Percentiles rank a stretch among this genome's conserved stretches.
Conservation (phyloP, 2,888 invertebrate species). For the Erannis defoliaria region DNA sequence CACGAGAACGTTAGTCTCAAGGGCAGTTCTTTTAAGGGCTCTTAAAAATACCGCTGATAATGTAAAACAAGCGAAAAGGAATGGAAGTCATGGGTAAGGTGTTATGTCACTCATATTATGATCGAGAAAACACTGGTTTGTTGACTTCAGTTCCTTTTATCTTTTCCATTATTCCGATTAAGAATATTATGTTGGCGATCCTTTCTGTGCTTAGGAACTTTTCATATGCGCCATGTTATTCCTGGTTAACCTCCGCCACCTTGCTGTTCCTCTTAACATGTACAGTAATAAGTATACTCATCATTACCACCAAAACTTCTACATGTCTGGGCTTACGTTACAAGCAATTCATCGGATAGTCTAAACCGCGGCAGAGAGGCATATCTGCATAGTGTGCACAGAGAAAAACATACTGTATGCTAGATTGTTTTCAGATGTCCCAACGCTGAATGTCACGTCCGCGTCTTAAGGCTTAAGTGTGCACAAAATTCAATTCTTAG, state of each 20-base stretch:
- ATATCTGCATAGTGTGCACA: too few relatives aligned
- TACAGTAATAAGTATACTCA: too few relatives aligned
- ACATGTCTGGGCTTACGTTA: too few relatives aligned
- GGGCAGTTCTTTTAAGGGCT: slow-evolving; percentile 64
- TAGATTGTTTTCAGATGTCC: too few relatives aligned
- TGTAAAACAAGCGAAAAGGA: slow-evolving; percentile 70
- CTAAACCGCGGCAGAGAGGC: too few relatives aligned
- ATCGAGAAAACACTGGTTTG: neutral
- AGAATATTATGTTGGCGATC: neutral
- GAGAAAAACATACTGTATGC: too few relatives aligned
- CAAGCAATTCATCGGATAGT: too few relatives aligned
- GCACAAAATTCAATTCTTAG: too few relatives aligned
- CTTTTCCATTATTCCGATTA: neutral
- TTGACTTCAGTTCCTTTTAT: neutral
- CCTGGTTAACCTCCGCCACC: neutral
- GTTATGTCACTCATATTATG: slow-evolving; percentile 69
- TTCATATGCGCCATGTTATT: neutral
- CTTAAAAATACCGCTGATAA: slow-evolving; percentile 66
- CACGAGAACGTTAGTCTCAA: slow-evolving; percentile 63
- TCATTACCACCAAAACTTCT: too few relatives aligned
- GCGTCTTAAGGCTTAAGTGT: too few relatives aligned
- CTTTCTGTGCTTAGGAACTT: neutral
- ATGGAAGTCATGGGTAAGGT: slow-evolving; percentile 77
- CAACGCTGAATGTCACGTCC: too few relatives aligned
- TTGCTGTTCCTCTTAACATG: neutral